Evolutionary conservation across 1,140 invertebrate species (phyloP).

Genomic region (Arctopsyche grandis): DNA sequence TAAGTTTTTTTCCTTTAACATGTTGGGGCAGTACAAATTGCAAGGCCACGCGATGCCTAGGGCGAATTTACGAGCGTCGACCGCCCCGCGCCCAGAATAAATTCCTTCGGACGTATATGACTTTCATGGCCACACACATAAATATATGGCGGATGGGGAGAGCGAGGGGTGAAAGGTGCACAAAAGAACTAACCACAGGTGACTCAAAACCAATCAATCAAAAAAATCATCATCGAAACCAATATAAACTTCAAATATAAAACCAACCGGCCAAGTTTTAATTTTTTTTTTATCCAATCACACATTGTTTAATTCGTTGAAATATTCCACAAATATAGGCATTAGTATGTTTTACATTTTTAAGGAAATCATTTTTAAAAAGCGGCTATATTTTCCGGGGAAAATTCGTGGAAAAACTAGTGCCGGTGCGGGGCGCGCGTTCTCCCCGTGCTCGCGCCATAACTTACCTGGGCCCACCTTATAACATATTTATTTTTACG

Average conservation of each 20-base stretch:
- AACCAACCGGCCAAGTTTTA: neutral
- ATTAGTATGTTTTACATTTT: neutral
- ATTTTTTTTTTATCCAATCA: too few relatives aligned
- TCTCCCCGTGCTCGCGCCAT: slow-evolving; percentile 30
- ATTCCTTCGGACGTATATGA: slow-evolving; percentile 44
- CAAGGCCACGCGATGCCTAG: slow-evolving; percentile 29
- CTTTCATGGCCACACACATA: slow-evolving; percentile 35
- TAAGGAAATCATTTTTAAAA: neutral
- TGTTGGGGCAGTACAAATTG: slow-evolving; percentile 30
- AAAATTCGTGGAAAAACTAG: neutral
- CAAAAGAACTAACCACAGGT: neutral
- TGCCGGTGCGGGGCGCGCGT: neutral
- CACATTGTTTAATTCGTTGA: neutral
- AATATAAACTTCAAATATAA: too few relatives aligned
- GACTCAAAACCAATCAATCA: neutral
- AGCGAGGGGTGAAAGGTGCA: neutral
- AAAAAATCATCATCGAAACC: neutral
- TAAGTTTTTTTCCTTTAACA: neutral
- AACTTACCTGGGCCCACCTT: slow-evolving; percentile 45
- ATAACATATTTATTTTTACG: slow-evolving; percentile 46
- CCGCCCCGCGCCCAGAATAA: slow-evolving; percentile 29
- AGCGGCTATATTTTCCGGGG: neutral
- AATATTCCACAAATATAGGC: neutral
- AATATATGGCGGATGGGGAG: slow-evolving; percentile 15
- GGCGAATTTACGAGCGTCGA: slow-evolving; percentile 37